Percentiles rank a stretch among this genome's conserved stretches.
phyloP scores from a whole-genome alignment of 2,888 invertebrate genomes.

The Microctonus brassicae region DNA sequence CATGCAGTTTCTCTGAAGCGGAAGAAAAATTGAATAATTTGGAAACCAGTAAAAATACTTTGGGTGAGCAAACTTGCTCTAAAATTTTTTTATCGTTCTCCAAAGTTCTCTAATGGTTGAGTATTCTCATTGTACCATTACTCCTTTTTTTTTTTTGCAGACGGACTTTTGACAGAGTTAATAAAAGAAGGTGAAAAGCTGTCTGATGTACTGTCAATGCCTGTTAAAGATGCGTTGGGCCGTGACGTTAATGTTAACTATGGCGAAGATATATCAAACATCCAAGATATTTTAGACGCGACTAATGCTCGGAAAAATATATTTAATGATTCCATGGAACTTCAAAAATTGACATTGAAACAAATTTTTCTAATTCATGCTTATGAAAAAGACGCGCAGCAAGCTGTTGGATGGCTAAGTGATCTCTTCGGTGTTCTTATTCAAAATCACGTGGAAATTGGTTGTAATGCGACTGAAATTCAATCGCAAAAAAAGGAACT shows the following conservation, averaged over 20 bases:
- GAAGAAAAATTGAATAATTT: conserved; percentile 73
- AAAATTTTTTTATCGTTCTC: background rate
- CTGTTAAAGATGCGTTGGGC: conserved; percentile 83
- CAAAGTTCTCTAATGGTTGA: background rate
- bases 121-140: background rate
- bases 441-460: conserved; percentile 79
- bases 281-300: conserved; percentile 79
- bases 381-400: conserved; percentile 82
- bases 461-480: conserved; percentile 81
- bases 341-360: conserved; percentile 82
- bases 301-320: conserved; percentile 79
- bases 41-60: conserved; percentile 74
- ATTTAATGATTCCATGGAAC: conserved; percentile 81
- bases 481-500: conserved; percentile 82
- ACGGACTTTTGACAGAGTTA: conserved; percentile 77
- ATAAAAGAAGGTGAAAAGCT: conserved; percentile 83
- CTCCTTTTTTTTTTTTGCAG: conserved; percentile 67
- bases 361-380: conserved; percentile 82
- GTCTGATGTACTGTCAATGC: conserved; percentile 82
- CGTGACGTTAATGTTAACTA: conserved; percentile 80
- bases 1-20: conserved; percentile 74
- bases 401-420: conserved; percentile 83
- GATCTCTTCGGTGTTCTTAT: conserved; percentile 81
- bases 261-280: conserved; percentile 79
- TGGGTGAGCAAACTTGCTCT: conserved; percentile 70